phyloP scores from a whole-genome alignment of 1,140 invertebrate species.

The Babylonia areolata region DNA sequence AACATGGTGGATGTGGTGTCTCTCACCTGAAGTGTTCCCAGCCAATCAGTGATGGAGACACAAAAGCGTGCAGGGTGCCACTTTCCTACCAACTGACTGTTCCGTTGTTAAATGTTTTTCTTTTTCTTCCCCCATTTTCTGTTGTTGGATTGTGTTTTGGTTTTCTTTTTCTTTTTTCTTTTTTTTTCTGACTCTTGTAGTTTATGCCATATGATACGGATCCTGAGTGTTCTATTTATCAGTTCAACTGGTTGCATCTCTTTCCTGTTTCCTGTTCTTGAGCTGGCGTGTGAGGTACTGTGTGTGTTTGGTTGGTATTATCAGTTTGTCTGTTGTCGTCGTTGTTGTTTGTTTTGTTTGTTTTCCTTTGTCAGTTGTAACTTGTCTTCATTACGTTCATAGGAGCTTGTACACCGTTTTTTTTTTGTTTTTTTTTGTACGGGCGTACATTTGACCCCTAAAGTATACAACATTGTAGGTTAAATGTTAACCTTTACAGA shows the following conservation, averaged over 20 bases:
- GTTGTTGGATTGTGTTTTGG: no score
- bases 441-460: no score
- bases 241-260: neutral
- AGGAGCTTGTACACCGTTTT: no score
- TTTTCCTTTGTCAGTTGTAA: neutral
- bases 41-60: slow-evolving; percentile 9
- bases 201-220: neutral
- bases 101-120: slow-evolving; percentile 1
- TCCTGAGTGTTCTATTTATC: neutral
- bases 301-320: neutral
- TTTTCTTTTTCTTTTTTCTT: neutral
- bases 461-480: no score
- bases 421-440: no score
- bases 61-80: neutral
- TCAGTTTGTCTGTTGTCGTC: no score
- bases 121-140: neutral
- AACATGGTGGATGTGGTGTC: neutral
- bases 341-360: neutral
- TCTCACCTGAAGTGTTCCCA: slow-evolving; percentile 4
- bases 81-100: slow-evolving; percentile 5
- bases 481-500: no score
- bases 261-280: neutral
- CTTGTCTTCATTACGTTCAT: neutral
- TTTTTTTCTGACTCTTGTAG: neutral
- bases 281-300: neutral